Conservation (phyloP, 2,888 invertebrate genomes). For the Euzophera pinguis region DNA sequence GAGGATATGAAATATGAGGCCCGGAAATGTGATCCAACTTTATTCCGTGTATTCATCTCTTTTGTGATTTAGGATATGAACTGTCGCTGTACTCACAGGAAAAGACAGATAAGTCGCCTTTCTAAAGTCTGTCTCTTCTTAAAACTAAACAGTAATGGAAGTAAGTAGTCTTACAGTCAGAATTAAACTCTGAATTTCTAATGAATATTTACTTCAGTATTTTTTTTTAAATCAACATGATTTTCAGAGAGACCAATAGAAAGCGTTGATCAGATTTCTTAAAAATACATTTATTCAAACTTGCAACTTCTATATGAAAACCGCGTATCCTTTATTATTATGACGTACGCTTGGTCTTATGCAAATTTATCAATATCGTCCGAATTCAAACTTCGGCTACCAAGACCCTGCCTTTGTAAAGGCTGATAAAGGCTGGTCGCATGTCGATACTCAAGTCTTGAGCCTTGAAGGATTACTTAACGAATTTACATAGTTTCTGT, state of each 20-base stretch:
- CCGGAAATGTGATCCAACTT: neutral
- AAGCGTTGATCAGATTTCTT: too few species aligned
- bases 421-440: neutral
- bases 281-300: too few species aligned
- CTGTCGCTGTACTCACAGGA: neutral
- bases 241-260: too few species aligned
- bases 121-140: too few species aligned
- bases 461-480: neutral
- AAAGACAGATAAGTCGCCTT: too few species aligned
- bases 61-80: neutral
- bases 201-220: too few species aligned
- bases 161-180: too few species aligned
- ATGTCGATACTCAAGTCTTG: neutral
- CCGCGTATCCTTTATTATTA: neutral
- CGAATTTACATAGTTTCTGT: neutral
- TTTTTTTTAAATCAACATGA: too few species aligned
- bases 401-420: neutral
- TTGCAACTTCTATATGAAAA: too few species aligned
- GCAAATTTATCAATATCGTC: neutral
- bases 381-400: neutral
- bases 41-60: neutral
- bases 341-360: neutral
- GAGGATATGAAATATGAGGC: constrained; percentile 22
- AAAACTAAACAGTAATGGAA: too few species aligned
- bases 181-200: too few species aligned